Conservation (phyloP, 1,140 invertebrate species). For the Brachionus koreanus region DNA sequence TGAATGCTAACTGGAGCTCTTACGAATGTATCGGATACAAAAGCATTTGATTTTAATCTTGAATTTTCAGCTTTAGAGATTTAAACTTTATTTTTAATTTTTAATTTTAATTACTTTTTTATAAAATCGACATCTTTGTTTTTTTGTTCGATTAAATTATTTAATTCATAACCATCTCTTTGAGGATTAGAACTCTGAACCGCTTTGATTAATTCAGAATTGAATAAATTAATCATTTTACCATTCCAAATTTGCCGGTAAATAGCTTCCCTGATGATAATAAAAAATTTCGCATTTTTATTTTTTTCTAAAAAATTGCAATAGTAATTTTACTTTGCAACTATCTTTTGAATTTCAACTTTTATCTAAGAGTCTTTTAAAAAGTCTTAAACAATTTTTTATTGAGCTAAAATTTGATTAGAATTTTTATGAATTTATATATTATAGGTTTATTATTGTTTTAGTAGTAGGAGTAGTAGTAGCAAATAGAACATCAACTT, state of each 20-base stretch:
- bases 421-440: too few relatives aligned
- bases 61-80: not conserved
- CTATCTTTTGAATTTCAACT: not conserved
- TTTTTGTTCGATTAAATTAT: slow-evolving; percentile 15
- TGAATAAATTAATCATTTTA: not conserved
- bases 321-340: not conserved
- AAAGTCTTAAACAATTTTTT: too few relatives aligned
- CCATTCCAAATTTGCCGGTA: not conserved
- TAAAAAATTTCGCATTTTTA: not conserved
- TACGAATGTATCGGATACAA: slow-evolving; percentile 22
- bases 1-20: not conserved
- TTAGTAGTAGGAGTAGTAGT: too few relatives aligned
- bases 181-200: not conserved
- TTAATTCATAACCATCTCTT: slow-evolving; percentile 26
- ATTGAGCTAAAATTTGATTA: not conserved
- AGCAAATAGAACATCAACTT: too few relatives aligned
- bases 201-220: not conserved
- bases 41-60: not conserved
- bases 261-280: not conserved
- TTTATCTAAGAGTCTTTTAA: not conserved
- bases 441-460: too few relatives aligned
- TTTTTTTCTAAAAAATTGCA: not conserved
- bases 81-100: not conserved
- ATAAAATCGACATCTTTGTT: not conserved
- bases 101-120: not conserved